Evolutionary conservation across 2,888 invertebrate species (phyloP).

Genomic region (Acleris sparsana): DNA sequence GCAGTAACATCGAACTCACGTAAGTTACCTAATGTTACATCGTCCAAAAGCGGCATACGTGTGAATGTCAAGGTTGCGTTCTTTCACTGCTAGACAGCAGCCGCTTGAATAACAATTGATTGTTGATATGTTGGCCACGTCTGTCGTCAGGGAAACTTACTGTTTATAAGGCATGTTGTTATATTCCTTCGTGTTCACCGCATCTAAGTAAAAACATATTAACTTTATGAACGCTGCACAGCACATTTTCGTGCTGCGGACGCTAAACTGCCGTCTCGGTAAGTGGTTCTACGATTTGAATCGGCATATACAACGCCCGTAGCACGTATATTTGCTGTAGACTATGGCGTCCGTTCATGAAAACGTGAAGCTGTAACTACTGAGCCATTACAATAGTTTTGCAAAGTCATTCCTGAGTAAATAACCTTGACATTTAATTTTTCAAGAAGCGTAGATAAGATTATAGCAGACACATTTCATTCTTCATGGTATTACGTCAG

Average conservation of each 20-base stretch:
- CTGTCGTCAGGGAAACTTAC: constrained; percentile 22
- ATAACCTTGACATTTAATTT: constrained; percentile 31
- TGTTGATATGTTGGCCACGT: constrained; percentile 30
- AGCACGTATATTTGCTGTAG: too few species aligned
- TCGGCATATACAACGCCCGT: too few species aligned
- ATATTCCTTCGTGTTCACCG: too few species aligned
- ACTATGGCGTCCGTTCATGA: too few species aligned
- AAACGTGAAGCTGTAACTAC: too few species aligned
- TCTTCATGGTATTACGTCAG: constrained; percentile 13
- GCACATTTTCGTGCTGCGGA: too few species aligned
- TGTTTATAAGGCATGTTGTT: not conserved
- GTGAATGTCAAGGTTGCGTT: constrained; percentile 35
- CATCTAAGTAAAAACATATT: too few species aligned
- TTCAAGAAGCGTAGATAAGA: constrained; percentile 29
- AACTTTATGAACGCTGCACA: too few species aligned
- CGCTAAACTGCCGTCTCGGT: too few species aligned
- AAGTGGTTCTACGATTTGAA: too few species aligned
- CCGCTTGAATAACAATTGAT: constrained; percentile 27
- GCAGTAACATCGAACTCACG: constrained; percentile 3
- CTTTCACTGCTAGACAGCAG: constrained; percentile 1
- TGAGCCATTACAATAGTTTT: too few species aligned
- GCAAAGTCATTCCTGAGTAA: not conserved
- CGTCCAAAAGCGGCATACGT: constrained; percentile 9
- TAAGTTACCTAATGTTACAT: constrained; percentile 27
- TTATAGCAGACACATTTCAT: constrained; percentile 17